Evolutionary conservation across 2,113 vertebrate genomes (phyloP), one percentile per base, ranked within the genome.

Genomic region (Hippotragus niger): DNA sequence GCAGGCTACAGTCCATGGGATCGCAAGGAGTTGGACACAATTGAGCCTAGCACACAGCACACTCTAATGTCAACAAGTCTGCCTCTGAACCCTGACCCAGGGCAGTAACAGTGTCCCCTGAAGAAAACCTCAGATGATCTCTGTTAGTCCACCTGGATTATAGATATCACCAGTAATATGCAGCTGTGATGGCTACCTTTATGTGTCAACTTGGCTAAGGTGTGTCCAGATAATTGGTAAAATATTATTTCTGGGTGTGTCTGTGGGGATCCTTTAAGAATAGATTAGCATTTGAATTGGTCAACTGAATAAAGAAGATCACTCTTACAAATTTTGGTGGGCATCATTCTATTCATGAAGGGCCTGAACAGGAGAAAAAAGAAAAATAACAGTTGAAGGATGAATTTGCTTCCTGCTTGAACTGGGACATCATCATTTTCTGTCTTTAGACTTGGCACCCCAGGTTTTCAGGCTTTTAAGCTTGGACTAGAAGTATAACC

Each of bases 1-100:
- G 71, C 40, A 76, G 23, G 71, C 36, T 76, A 43, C 40, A 27
- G 6, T 43, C 40, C 40, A 15, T 76, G 71, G 71, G 40, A 27
- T 76, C 3, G 0, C 71, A 76, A 74, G 33, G 21, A 40, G 67
- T 74, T 0, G 0, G 36, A 74, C 21, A 71, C 0, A 0, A 71
- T 5, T 71, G 33, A 71, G 2, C 67, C 23, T 5, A 71, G 40
- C 36, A 43, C 40, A 27, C 23, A 43, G 23, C 23, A 76, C 19
- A 23, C 3, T 52, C 33, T 76, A 81, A 47, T 47, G 36, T 88
- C 6, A 76, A 23, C 6, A 92, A 83, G 25, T 52, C 50, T 78
- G 17, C 21, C 21, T 86, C 82, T 89, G 27, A 93, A 67, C 2
- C 19, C 14, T 86, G 36, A 7, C 57, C 16, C 50, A 31, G 27